Base-by-base conservation (phyloP, 2,888 invertebrate genomes). In the Habrosyne pyritoides region DNA sequence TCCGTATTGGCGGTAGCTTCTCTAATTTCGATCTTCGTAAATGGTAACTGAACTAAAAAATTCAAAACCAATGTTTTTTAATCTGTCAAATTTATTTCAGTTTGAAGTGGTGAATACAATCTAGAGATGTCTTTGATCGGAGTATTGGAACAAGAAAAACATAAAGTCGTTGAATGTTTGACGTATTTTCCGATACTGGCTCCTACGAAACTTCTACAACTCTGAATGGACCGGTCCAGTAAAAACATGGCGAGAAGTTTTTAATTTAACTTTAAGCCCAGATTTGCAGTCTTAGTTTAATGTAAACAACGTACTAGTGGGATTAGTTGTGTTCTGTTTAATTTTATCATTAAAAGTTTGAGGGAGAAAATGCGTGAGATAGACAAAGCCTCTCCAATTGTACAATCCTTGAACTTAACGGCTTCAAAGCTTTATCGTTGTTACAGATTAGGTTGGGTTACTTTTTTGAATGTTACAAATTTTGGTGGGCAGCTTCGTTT, bases 171-270 rank as follows among this genome's bases (percentile, higher is more conserved):
- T 64, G 69, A 77, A 70, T 73, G 74, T 74, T 77, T 81, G 83
- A 85, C 84, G 73, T 80, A 75, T 84, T 82, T 81, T 68, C 83
- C 81, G 73, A 85, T 86, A 82, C 77, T 62, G 72, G 53, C 47
- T 52, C 18, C 28, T 28, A 50, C 21, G 51, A 66, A 63, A 55
- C 54, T 53, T 52, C 53, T 47, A 30, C 61, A 65, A 61, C 71
- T 74, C 66, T 61, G 64, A 71, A 73, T 65, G 55, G 64, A 55
- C 54, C 53, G 54, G 59, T 63, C 73, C 71, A 47, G 63, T 56
- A 71, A 71, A 73, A 73, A 68, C 63, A 63, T 58, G 42, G 56
- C 56, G 59, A 18, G 48, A 77, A 77, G 71, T 77, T 77, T 77
- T 75, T 75, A 75, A 79, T 77, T 79, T 77, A 79, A 79, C 68